A percentile compares a stretch with the other conserved stretches of the same genome.
Conservation (phyloP, 2,888 invertebrate genomes). For the Deroplatys truncata region DNA sequence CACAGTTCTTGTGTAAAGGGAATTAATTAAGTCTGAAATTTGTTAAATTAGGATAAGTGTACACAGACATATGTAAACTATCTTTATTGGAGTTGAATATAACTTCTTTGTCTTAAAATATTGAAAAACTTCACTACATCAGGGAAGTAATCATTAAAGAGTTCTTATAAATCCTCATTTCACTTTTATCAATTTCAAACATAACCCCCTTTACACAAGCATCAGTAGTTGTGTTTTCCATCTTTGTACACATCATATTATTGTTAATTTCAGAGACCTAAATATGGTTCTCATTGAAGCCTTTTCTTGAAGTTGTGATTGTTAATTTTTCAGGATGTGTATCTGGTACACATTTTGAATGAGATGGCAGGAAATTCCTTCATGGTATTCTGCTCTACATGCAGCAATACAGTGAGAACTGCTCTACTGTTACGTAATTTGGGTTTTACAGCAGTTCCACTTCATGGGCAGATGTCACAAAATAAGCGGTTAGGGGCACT, state of each 20-base stretch:
- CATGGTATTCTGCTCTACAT: constrained; percentile 96
- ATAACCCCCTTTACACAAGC: neutral
- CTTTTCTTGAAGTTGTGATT: no score
- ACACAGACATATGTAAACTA: no score
- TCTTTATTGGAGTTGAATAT: no score
- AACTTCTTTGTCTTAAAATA: no score
- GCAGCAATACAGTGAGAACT: constrained; percentile 84
- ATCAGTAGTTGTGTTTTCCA: neutral
- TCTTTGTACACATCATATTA: neutral
- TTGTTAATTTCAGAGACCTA: neutral
- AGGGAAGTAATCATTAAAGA: no score
- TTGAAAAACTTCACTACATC: no score
- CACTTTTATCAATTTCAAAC: neutral
- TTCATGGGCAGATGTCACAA: constrained; percentile 99
- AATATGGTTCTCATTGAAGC: neutral
- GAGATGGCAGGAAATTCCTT: constrained; percentile 93
- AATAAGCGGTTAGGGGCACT: constrained; percentile 91
- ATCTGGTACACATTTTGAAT: constrained; percentile 90
- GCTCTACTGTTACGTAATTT: constrained; percentile 86
- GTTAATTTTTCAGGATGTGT: constrained; percentile 71
- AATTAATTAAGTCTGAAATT: no score
- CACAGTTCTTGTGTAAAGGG: no score
- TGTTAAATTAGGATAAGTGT: no score
- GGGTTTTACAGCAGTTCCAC: constrained; percentile 89
- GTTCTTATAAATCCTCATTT: no score